Evolutionary conservation across 2,113 vertebrate genomes (phyloP).

Genomic region (Pseudorectes ferrugineus): DNA sequence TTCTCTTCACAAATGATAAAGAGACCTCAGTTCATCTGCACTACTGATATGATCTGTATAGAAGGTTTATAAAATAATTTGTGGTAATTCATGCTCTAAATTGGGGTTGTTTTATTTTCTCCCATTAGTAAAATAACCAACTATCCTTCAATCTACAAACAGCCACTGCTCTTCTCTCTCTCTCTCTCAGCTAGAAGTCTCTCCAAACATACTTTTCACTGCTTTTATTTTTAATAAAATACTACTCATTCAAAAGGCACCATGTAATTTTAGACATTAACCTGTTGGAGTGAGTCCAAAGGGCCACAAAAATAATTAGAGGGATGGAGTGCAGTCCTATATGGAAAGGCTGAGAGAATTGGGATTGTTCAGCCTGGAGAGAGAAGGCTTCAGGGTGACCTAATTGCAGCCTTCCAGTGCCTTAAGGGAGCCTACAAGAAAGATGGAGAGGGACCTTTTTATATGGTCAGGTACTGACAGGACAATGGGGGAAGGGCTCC

Average conservation of each 20-base stretch:
- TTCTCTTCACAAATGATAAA: not conserved
- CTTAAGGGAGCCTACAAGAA: not conserved
- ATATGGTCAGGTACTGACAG: not conserved
- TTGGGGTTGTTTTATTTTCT: not conserved
- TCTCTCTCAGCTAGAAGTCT: not conserved
- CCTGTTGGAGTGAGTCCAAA: not conserved
- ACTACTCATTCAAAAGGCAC: not conserved
- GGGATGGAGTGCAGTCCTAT: not conserved
- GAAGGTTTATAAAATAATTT: not conserved
- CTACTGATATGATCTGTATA: not conserved
- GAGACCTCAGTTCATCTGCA: not conserved
- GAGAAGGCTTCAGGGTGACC: not conserved
- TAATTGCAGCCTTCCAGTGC: not conserved
- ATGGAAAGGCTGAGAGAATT: not conserved
- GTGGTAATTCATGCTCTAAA: accelerated
- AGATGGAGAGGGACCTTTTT: not conserved
- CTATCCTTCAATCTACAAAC: not conserved
- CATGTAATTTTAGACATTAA: not conserved
- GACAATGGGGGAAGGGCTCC: not conserved
- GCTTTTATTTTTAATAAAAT: not conserved
- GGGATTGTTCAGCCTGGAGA: not conserved
- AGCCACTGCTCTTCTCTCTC: not conserved
- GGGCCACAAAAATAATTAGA: not conserved
- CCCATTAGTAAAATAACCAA: not conserved
- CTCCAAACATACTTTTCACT: not conserved